Evolutionary conservation across 1,140 invertebrate species (phyloP), one percentile per base, ranked within the genome.

Genomic region (Papilio polytes): DNA sequence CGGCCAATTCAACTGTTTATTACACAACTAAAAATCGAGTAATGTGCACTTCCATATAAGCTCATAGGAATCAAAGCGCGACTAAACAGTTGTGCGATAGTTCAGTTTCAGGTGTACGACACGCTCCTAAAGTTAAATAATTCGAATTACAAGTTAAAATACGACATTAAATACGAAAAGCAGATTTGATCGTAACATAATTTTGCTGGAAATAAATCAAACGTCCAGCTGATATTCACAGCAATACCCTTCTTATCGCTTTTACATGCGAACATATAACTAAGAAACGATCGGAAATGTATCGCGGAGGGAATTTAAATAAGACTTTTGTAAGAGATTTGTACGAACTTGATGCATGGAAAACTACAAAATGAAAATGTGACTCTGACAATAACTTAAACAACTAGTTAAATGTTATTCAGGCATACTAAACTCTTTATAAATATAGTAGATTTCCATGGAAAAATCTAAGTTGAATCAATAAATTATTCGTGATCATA

Each of bases 241-340:
- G 59, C 59, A 12, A 26, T 66, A 31, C 59, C 56, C 59, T 66
- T 66, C 59, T 66, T 66, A 66, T 66, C 63, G 63, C 26, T 66
- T 66, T 66, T 66, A 66, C 36, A 66, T 66, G 26, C 63, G 63
- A 66, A 66, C 63, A 36, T 66, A 66, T 66, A 63, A 63, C 59
- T 63, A 31, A 66, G 63, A 18, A 66, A 31, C 13, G 63, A 26
- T 66, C 63, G 63, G 26, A 26, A 66, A 66, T 66, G 63, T 36
- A 66, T 66, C 63, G 63, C 36, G 26, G 12, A 7, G 22, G 26
- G 63, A 66, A 66, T 66, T 36, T 66, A 26, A 66, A 66, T 66
- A 26, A 31, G 26, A 3, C 4, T 66, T 66, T 66, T 66, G 59
- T 26, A 13, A 66, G 22, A 63, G 59, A 63, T 66, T 31, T 66